Base-by-base conservation (phyloP, 1,140 invertebrate genomes). In the Fopius arisanus region DNA sequence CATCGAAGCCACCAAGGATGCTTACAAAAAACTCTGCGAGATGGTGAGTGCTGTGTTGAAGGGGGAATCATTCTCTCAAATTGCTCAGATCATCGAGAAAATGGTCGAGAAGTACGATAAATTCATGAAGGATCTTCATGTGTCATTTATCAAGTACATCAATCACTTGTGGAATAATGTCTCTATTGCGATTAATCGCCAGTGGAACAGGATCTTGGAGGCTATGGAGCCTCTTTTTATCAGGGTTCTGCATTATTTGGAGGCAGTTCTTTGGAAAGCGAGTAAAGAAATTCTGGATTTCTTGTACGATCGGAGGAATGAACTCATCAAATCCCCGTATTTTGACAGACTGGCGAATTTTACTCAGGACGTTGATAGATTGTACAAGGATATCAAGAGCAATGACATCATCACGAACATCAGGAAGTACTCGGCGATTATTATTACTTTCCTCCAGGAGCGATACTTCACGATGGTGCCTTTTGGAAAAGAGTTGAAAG, bases 331-430 rank as follows among this genome's bases (percentile, higher is more conserved):
- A n/a, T 94, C 94, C 0, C 92, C 93, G 0, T 95, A 95, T 78
- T 96, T 94, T 78, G 92, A 91, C 70, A 91, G 93, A 78, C 91
- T 96, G 12, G 90, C 93, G 0, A 93, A 94, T 51, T 93, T 96
- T 70, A 93, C 93, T 0, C 92, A 94, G 59, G 94, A 96, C 81
- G 86, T 96, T 31, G 94, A 96, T 80, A 87, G 86, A 69, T 88
- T 96, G 21, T 95, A 94, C 77, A 91, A 92, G 67, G 94, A 96
- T 76, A 90, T 96, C 3, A 91, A 91, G 69, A 90, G 90, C 2
- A 92, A 94, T 78, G 92, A 94, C 79, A 90, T 92, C 5, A 84
- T 93, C 0, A 92, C 92, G 0, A 95, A 94, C 80, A 88, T 95
- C 16, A 91, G 91, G 77, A 95, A 95, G 82, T 96, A 96, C 82